Evolutionary conservation across 2,888 invertebrate genomes (phyloP).

Genomic region (Branchipolynoe longqiensis): DNA sequence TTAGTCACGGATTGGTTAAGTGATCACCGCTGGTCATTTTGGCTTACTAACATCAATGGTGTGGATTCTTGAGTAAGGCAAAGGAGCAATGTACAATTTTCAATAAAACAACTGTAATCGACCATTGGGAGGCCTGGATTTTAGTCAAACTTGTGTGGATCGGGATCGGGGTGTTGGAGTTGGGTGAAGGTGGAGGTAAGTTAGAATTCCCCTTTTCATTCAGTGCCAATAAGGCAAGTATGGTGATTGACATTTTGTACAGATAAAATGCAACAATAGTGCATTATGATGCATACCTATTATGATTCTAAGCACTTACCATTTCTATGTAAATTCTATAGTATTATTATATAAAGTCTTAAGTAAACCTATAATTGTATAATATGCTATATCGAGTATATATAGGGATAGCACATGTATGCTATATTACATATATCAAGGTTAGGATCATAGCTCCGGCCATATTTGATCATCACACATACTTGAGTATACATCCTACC

Average conservation of each 20-base stretch:
- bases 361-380: not conserved
- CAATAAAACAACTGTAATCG: not conserved
- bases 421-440: not conserved
- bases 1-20: too few species aligned
- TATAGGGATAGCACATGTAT: not conserved
- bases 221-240: slow-evolving; percentile 36
- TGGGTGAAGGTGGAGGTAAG: not conserved
- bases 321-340: not conserved
- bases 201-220: not conserved
- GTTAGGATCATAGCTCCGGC: not conserved
- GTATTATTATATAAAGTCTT: not conserved
- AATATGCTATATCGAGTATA: not conserved
- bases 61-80: too few species aligned
- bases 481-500: slow-evolving; percentile 19
- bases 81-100: too few species aligned
- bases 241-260: slow-evolving; percentile 29
- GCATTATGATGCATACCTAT: not conserved
- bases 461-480: slow-evolving; percentile 11
- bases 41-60: too few species aligned
- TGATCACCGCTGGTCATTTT: too few species aligned
- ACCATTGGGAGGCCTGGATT: not conserved
- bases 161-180: not conserved
- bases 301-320: not conserved
- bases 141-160: not conserved
- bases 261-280: not conserved